Percentiles rank a stretch among this genome's conserved stretches.
phyloP scores from a whole-genome alignment of 2,797 vertebrate genomes.

The Aulostomus chinensis region DNA sequence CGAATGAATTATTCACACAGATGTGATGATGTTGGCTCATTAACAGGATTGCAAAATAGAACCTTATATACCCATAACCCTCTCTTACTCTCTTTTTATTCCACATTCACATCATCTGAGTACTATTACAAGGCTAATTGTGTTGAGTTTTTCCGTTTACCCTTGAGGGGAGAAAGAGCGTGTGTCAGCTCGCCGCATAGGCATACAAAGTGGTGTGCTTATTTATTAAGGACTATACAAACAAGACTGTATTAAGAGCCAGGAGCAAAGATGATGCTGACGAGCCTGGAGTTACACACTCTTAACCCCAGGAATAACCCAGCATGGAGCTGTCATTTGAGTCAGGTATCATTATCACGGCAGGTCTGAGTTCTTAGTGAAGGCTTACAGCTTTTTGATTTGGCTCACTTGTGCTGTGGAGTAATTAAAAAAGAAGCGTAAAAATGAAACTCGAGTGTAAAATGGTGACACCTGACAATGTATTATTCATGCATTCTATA shows the following conservation, averaged over 20 bases:
- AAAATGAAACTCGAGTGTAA: constrained; percentile 29
- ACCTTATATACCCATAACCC: constrained; percentile 52
- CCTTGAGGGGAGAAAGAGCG: constrained; percentile 63
- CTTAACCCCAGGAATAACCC: constrained; percentile 70
- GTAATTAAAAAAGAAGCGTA: constrained; percentile 59
- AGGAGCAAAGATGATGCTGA: constrained; percentile 51
- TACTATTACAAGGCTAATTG: constrained; percentile 60
- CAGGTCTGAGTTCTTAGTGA: constrained; percentile 58
- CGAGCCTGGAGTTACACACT: constrained; percentile 62
- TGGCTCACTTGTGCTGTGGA: constrained; percentile 60
- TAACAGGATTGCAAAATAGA: constrained; percentile 29
- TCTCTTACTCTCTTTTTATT: constrained; percentile 52
- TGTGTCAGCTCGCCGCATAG: constrained; percentile 74
- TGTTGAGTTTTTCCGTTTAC: constrained; percentile 55
- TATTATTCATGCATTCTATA: constrained; percentile 14
- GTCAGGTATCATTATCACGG: constrained; percentile 70
- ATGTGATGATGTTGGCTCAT: no score
- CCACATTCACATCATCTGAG: constrained; percentile 48
- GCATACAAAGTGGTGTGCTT: constrained; percentile 85
- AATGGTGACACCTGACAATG: constrained; percentile 26
- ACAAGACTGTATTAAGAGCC: constrained; percentile 63
- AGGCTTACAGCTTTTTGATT: constrained; percentile 69
- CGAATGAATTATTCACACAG: constrained; percentile 75
- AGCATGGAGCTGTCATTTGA: constrained; percentile 66
- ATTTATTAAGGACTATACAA: constrained; percentile 78